Conservation (phyloP, 2,113 vertebrate species). For the Mobula birostris region DNA sequence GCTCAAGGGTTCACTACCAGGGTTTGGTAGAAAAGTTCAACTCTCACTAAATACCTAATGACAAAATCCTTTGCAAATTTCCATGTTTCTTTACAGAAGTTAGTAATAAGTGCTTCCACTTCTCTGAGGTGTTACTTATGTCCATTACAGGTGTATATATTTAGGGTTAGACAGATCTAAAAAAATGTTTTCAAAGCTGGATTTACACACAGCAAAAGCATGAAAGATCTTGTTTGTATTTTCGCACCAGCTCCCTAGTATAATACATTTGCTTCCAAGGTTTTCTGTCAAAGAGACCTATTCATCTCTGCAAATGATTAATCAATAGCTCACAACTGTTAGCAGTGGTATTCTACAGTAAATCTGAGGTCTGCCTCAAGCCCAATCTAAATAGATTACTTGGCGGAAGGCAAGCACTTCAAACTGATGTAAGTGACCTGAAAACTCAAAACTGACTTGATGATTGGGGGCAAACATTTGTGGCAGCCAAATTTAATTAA, state of each 20-base stretch:
- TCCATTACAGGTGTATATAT: neutral
- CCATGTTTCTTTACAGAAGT: neutral
- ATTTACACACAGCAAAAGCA: neutral
- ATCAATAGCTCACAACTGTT: neutral
- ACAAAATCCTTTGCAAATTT: neutral
- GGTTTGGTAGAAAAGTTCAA: neutral
- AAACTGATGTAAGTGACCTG: neutral
- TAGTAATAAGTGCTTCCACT: neutral
- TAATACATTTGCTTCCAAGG: neutral
- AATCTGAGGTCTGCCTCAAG: neutral
- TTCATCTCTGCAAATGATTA: neutral
- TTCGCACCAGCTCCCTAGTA: neutral
- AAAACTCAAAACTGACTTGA: neutral
- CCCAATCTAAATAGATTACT: neutral
- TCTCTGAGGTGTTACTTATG: neutral
- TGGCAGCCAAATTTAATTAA: too few relatives aligned
- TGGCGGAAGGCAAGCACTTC: neutral
- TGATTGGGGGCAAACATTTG: too few relatives aligned
- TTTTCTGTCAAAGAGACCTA: neutral
- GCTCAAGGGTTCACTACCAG: neutral
- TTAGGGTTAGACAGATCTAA: neutral
- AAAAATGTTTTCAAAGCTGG: neutral
- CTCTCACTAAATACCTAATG: neutral
- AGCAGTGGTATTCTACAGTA: neutral
- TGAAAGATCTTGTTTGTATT: neutral